phyloP scores from a whole-genome alignment of 2,113 vertebrate species.

The Coregonus clupeaformis region DNA sequence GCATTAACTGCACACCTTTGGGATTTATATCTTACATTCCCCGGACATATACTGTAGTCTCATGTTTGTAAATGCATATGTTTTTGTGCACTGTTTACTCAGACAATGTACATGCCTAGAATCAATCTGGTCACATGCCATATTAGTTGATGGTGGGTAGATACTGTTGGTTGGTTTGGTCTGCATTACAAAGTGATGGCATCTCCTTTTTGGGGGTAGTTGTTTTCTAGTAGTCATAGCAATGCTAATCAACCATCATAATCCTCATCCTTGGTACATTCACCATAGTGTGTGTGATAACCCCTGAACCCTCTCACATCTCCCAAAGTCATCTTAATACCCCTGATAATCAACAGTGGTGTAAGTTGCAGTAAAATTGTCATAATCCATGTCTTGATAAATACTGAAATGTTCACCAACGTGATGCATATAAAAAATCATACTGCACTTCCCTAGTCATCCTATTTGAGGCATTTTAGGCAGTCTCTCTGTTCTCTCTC shows the following conservation, averaged over 20 bases:
- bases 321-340: constrained; percentile 39
- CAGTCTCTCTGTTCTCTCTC: constrained; percentile 17
- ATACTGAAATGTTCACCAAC: constrained; percentile 31
- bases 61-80: not conserved
- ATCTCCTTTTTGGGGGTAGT: constrained; percentile 45
- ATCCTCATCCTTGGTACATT: constrained; percentile 52
- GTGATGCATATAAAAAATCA: constrained; percentile 33
- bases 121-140: constrained; percentile 59
- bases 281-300: constrained; percentile 1
- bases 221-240: constrained; percentile 68
- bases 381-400: constrained; percentile 31
- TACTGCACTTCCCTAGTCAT: not conserved
- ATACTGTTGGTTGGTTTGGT: no score
- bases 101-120: constrained; percentile 8
- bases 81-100: constrained; percentile 28
- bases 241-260: constrained; percentile 79
- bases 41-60: no score
- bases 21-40: no score
- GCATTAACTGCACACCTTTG: not conserved
- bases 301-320: constrained; percentile 29
- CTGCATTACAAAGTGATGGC: constrained; percentile 32
- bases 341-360: constrained; percentile 50
- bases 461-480: constrained; percentile 11
- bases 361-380: constrained; percentile 61
- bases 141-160: constrained; percentile 75